Percentiles rank a stretch among this genome's conserved stretches.
phyloP scores from a whole-genome alignment of 2,797 vertebrate genomes.

The Gymnoscopelus microlampas region DNA sequence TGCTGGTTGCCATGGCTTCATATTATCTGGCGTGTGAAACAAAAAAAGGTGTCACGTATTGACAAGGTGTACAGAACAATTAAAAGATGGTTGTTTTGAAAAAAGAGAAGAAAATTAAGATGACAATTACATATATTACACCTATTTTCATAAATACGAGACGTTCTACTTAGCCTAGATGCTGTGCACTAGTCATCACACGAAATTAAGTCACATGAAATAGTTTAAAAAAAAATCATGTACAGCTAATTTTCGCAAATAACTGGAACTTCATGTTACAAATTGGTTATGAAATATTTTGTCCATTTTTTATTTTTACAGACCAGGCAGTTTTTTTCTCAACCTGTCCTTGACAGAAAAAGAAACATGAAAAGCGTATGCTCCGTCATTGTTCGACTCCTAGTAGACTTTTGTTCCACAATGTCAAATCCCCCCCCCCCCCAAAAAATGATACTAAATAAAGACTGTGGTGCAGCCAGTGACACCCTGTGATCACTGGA shows the following conservation, averaged over 20 bases:
- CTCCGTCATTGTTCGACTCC: too few relatives aligned
- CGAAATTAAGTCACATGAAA: slow-evolving; percentile 17
- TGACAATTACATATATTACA: slow-evolving; percentile 32
- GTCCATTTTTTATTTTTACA: slow-evolving; percentile 8
- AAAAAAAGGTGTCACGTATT: slow-evolving; percentile 18
- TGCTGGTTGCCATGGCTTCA: slow-evolving; percentile 61
- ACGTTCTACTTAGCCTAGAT: not conserved
- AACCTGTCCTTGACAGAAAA: slow-evolving; percentile 4
- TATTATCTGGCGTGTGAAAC: slow-evolving; percentile 47
- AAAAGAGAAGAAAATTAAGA: slow-evolving; percentile 2
- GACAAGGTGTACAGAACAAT: slow-evolving; percentile 37
- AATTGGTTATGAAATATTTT: slow-evolving; percentile 27
- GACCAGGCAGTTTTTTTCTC: slow-evolving; percentile 33
- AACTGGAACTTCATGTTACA: slow-evolving; percentile 6
- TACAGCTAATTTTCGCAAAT: slow-evolving; percentile 37
- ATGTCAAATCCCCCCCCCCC: too few relatives aligned
- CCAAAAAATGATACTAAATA: too few relatives aligned
- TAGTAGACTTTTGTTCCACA: too few relatives aligned
- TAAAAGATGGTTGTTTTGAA: slow-evolving; percentile 25
- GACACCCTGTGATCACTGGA: not conserved
- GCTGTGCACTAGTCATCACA: slow-evolving; percentile 1
- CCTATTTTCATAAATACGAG: slow-evolving; percentile 25
- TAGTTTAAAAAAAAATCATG: slow-evolving; percentile 6
- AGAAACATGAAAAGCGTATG: not conserved
- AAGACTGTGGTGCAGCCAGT: not conserved